These are phyloP conservation scores for Lota lota DNA, from an alignment of 2,113 vertebrate species.

Conservation along the genomic window DNA sequence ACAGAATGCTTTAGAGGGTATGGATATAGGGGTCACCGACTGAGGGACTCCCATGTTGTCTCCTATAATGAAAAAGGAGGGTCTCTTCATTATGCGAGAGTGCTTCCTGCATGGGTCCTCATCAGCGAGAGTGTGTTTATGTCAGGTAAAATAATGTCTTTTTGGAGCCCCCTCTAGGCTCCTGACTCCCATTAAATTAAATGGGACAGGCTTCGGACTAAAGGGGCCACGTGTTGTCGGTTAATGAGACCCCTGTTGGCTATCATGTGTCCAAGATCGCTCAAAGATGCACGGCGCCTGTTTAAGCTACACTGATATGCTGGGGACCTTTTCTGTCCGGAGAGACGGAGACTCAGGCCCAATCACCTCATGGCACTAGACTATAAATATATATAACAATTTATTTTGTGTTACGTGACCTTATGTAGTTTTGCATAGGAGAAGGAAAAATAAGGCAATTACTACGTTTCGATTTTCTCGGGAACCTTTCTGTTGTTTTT, in stretches of 20 bases:
- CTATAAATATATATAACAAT: constrained; percentile 26
- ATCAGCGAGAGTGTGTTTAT: constrained; percentile 70
- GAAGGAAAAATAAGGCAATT: no score
- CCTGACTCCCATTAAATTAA: constrained; percentile 68
- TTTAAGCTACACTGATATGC: constrained; percentile 20
- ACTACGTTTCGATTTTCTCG: neutral
- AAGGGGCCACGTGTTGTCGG: constrained; percentile 26
- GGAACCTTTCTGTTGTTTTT: neutral
- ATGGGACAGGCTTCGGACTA: constrained; percentile 33
- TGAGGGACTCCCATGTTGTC: constrained; percentile 26
- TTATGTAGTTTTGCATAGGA: no score
- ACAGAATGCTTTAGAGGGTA: neutral
- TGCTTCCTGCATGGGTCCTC: constrained; percentile 54
- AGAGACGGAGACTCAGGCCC: neutral
- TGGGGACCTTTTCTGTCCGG: neutral
- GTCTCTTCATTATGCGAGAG: constrained; percentile 65
- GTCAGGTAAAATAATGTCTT: constrained; percentile 53
- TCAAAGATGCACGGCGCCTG: constrained; percentile 24
- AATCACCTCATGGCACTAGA: constrained; percentile 15
- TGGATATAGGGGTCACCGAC: constrained; percentile 26
- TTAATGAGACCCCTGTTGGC: constrained; percentile 41
- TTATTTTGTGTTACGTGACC: neutral
- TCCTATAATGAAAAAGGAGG: constrained; percentile 45
- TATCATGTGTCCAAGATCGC: constrained; percentile 39
- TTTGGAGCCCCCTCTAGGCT: constrained; percentile 43